Evolutionary conservation across 92 coral and sea anemone species (phyloP).

Genomic region (Zoanthus sociatus): DNA sequence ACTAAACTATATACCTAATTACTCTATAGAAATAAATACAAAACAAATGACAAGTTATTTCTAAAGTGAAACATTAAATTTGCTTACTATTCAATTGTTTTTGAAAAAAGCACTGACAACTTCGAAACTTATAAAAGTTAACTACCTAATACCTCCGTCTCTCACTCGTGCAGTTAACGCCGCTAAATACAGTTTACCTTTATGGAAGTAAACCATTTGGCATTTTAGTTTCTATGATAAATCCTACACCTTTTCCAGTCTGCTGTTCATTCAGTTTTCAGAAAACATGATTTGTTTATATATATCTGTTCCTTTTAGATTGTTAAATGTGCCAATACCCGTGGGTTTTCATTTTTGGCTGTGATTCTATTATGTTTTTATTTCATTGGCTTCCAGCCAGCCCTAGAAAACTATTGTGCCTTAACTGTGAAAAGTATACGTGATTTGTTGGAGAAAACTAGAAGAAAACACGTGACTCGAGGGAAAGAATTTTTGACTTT

Average conservation of each 20-base stretch:
- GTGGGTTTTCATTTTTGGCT: not conserved
- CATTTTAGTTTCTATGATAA: not conserved
- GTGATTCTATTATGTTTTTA: not conserved
- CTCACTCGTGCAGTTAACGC: constrained; percentile 1
- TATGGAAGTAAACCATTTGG: not conserved
- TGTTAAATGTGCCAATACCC: not conserved
- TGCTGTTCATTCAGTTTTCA: not conserved
- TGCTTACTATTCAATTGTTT: not conserved
- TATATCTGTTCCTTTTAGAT: not conserved
- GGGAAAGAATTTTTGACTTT: too few relatives aligned
- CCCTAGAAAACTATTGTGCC: not conserved
- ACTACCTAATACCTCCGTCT: not conserved
- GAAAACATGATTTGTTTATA: not conserved
- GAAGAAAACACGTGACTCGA: too few relatives aligned
- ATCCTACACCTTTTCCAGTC: not conserved
- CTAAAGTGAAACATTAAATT: not conserved
- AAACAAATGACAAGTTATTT: not conserved
- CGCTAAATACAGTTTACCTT: not conserved
- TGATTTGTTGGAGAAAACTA: too few relatives aligned
- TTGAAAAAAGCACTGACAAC: not conserved
- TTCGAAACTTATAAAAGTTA: not conserved
- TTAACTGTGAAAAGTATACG: not conserved
- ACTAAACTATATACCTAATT: not conserved
- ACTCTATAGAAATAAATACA: not conserved
- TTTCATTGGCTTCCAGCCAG: not conserved